Percentiles rank a stretch among this genome's conserved stretches.
Conservation (phyloP, 2,797 vertebrate species). For the Lycodopsis pacificus region DNA sequence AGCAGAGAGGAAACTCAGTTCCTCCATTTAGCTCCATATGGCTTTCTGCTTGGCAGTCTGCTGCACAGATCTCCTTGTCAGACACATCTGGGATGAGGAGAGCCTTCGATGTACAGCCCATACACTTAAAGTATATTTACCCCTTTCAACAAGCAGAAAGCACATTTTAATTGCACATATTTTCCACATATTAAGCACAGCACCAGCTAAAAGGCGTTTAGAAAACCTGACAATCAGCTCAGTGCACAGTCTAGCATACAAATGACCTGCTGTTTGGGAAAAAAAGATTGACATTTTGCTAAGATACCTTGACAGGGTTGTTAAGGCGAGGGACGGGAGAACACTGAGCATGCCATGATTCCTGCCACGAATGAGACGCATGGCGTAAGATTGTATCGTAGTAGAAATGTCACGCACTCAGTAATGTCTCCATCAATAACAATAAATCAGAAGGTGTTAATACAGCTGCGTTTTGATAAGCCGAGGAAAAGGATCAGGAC, state of each 20-base stretch:
- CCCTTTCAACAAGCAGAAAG: conserved; percentile 1
- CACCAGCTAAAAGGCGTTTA: conserved; percentile 27
- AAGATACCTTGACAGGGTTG: conserved; percentile 63
- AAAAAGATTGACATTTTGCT: conserved; percentile 61
- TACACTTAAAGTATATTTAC: conserved; percentile 1
- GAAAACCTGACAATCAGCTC: conserved; percentile 46
- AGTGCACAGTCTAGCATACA: conserved; percentile 19
- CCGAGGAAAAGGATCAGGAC: conserved; percentile 14
- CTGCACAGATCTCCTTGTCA: conserved; percentile 27
- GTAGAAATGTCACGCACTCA: conserved; percentile 48
- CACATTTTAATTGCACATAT: conserved; percentile 28
- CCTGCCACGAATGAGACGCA: conserved; percentile 49
- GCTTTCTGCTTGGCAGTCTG: conserved; percentile 53
- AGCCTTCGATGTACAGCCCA: conserved; percentile 34
- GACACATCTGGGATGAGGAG: conserved; percentile 38
- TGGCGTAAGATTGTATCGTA: conserved; percentile 44
- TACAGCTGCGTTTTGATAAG: conserved; percentile 42
- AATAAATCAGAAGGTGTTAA: conserved; percentile 48
- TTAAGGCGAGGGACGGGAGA: conserved; percentile 36
- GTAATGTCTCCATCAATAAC: conserved; percentile 64
- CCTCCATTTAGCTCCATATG: conserved; percentile 49
- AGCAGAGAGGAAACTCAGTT: conserved; percentile 47
- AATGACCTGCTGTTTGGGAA: conserved; percentile 42
- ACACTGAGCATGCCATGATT: conserved; percentile 37
- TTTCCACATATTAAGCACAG: conserved; percentile 33